Conservation (phyloP, 2,888 invertebrate genomes). For the Sphaerophoria rueppellii region DNA sequence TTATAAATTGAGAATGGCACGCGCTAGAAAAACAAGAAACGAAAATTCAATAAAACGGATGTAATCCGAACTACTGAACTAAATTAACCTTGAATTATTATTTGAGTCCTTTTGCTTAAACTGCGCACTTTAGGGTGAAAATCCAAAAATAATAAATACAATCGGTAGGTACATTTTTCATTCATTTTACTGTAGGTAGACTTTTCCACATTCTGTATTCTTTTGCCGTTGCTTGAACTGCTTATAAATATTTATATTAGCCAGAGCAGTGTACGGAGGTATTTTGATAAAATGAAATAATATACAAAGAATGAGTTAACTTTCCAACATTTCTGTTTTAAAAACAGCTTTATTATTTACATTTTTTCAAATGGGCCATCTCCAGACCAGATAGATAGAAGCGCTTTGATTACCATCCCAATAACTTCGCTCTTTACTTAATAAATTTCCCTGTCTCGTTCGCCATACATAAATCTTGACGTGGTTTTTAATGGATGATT, state of each 20-base stretch:
- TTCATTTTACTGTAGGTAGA: constrained; percentile 1
- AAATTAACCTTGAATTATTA: constrained; percentile 54
- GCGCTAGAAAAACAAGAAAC: constrained; percentile 38
- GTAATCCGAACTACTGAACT: constrained; percentile 62
- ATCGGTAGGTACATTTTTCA: constrained; percentile 1
- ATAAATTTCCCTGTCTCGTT: too few species aligned
- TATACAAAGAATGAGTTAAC: too few species aligned
- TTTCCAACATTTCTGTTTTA: too few species aligned
- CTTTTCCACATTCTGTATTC: constrained; percentile 31
- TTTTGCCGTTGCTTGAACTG: too few species aligned
- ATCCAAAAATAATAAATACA: constrained; percentile 28
- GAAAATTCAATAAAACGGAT: constrained; percentile 42
- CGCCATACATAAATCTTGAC: constrained; percentile 45
- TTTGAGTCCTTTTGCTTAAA: constrained; percentile 50
- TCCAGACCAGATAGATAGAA: too few species aligned
- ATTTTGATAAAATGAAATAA: too few species aligned
- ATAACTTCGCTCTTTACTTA: too few species aligned
- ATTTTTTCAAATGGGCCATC: too few species aligned
- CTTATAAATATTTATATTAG: too few species aligned
- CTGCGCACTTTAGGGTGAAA: constrained; percentile 1
- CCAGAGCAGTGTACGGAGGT: too few species aligned
- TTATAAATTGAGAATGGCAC: constrained; percentile 47
- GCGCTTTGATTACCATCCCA: too few species aligned
- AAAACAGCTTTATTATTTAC: too few species aligned
- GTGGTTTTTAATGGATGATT: constrained; percentile 63